Evolutionary conservation across 37 sponge, comb jelly and placozoan genomes (phyloP).

Genomic region (Tethya wilhelma): DNA sequence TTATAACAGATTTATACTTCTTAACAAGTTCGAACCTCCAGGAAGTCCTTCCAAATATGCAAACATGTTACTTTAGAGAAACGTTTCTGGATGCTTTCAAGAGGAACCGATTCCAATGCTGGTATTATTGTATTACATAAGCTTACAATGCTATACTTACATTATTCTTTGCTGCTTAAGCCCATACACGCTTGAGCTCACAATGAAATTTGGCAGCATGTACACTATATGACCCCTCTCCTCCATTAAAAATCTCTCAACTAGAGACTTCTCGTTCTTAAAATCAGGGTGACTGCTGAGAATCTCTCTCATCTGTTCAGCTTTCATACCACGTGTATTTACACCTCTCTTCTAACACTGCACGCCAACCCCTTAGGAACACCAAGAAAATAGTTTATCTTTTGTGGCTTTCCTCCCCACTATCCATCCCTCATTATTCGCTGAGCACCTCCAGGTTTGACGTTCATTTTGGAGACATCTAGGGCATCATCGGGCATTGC

Average conservation of each 20-base stretch:
- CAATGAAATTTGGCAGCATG: conserved; percentile 53
- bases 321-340: conserved; percentile 15
- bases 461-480: conserved; percentile 24
- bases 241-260: conserved; percentile 26
- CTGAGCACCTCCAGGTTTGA: conserved; percentile 40
- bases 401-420: conserved; percentile 1
- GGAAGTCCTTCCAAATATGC: too few relatives aligned
- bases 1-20: too few relatives aligned
- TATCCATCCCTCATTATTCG: conserved; percentile 19
- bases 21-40: too few relatives aligned
- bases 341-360: conserved; percentile 14
- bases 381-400: background rate
- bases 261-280: conserved; percentile 12
- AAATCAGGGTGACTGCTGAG: conserved; percentile 20
- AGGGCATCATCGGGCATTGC: conserved; percentile 52
- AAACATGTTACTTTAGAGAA: too few relatives aligned
- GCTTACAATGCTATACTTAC: background rate
- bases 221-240: conserved; percentile 34
- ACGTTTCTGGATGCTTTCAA: too few relatives aligned
- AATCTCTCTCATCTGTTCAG: conserved; percentile 24
- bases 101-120: background rate
- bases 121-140: background rate
- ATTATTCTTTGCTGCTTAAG: background rate
- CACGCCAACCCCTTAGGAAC: conserved; percentile 7
- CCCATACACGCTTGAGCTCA: background rate